These are phyloP conservation scores for Ceyx cyanopectus DNA, from an alignment of 2,113 vertebrate genomes.

Conservation along the genomic window DNA sequence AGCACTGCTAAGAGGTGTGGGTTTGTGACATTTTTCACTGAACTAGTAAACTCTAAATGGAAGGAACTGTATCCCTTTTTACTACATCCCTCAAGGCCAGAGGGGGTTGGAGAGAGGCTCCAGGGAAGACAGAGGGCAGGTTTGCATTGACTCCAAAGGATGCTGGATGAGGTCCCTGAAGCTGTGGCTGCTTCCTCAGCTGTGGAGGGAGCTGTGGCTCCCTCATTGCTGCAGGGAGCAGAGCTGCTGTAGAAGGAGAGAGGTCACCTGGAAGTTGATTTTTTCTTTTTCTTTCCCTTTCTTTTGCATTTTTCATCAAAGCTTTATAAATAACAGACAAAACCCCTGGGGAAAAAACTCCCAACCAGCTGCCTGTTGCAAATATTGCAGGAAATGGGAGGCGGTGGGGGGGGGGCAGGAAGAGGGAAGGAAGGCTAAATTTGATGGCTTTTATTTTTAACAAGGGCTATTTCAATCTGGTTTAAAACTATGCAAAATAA, in stretches of 20 bases:
- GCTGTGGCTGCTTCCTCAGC: not conserved
- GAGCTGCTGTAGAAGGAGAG: constrained; percentile 14
- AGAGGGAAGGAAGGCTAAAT: constrained; percentile 67
- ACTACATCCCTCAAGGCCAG: not conserved
- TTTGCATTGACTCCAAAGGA: not conserved
- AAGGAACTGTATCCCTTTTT: not conserved
- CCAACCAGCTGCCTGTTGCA: constrained; percentile 12
- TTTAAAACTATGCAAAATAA: not conserved
- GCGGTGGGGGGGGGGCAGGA: accelerated
- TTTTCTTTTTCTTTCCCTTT: constrained; percentile 3
- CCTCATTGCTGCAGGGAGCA: not conserved
- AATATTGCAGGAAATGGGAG: constrained; percentile 55
- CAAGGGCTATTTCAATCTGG: constrained; percentile 23
- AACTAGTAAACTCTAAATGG: not conserved
- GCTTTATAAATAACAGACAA: constrained; percentile 53
- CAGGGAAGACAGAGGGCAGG: constrained; percentile 22
- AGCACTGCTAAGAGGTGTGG: not conserved
- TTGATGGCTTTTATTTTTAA: constrained; percentile 63
- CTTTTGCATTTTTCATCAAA: constrained; percentile 35
- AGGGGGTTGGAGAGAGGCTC: not conserved
- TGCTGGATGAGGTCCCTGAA: constrained; percentile 5
- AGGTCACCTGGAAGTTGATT: constrained; percentile 62
- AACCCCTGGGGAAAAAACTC: constrained; percentile 31
- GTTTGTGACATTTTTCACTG: not conserved
- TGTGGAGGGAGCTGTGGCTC: not conserved